These are phyloP conservation scores for Drosophila robusta DNA, from an alignment of 2,888 invertebrate genomes.

Conservation along the genomic window DNA sequence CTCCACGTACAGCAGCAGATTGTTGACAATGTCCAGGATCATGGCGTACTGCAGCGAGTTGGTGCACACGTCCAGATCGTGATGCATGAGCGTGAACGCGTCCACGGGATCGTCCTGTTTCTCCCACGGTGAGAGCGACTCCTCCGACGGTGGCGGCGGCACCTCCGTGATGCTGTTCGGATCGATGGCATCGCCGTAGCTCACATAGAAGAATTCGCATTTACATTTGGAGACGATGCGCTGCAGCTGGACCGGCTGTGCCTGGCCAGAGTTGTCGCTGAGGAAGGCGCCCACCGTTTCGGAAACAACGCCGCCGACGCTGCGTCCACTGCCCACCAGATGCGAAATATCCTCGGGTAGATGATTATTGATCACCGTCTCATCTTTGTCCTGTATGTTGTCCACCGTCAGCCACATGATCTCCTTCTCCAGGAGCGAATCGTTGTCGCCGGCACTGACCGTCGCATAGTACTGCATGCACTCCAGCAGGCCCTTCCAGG, in stretches of 20 bases:
- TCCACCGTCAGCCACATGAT: conserved; percentile 98
- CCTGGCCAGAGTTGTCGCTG: conserved; percentile 87
- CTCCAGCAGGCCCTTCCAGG: conserved; percentile 97
- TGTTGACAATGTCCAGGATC: conserved; percentile 99
- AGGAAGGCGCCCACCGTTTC: conserved; percentile 94
- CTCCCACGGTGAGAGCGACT: conserved; percentile 91
- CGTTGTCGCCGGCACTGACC: conserved; percentile 92
- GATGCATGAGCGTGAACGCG: conserved; percentile 98
- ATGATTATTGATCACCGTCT: conserved; percentile 90
- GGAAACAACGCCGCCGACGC: conserved; percentile 98
- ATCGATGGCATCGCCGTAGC: conserved; percentile 92
- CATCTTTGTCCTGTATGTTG: conserved; percentile 94
- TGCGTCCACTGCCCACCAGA: conserved; percentile 96
- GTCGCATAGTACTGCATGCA: conserved; percentile 99
- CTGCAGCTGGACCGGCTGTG: conserved; percentile 91
- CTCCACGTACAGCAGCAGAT: conserved; percentile 97
- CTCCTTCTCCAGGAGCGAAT: conserved; percentile 91
- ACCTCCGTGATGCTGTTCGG: conserved; percentile 87
- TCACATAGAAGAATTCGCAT: conserved; percentile 98
- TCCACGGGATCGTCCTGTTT: conserved; percentile 95
- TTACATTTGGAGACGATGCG: conserved; percentile 98
- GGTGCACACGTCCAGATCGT: conserved; percentile 98
- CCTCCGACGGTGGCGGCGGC: conserved; percentile 90
- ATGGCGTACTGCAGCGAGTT: conserved; percentile 97
- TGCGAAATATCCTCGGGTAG: conserved; percentile 95